Conservation (phyloP, 2,797 vertebrate genomes). For the Danio kyathit region DNA sequence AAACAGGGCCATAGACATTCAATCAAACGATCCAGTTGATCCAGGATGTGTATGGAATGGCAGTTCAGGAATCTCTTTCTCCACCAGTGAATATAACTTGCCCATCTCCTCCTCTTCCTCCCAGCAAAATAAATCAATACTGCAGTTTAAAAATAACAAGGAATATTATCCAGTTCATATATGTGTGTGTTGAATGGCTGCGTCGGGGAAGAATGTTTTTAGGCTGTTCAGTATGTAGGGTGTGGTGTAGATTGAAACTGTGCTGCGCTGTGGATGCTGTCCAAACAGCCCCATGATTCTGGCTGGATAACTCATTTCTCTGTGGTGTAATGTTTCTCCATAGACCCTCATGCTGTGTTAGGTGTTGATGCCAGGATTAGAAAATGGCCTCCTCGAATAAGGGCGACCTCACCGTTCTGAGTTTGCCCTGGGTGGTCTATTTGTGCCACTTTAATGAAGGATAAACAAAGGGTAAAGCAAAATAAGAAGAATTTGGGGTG, state of each 20-base stretch:
- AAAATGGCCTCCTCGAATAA: constrained; percentile 18
- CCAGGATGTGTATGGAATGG: constrained; percentile 43
- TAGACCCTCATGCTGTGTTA: constrained; percentile 29
- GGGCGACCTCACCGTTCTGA: neutral
- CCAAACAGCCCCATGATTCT: constrained; percentile 36
- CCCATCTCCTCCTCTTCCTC: constrained; percentile 27
- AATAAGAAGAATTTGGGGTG: no score
- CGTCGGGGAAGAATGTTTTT: constrained; percentile 49
- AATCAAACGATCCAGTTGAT: constrained; percentile 6
- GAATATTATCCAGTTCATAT: constrained; percentile 56
- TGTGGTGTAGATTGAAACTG: constrained; percentile 42
- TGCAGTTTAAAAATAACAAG: constrained; percentile 61
- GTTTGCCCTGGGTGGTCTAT: neutral
- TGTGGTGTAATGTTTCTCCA: constrained; percentile 45
- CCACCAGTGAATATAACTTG: constrained; percentile 48
- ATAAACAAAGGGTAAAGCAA: no score
- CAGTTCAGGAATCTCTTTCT: constrained; percentile 47
- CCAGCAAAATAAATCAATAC: constrained; percentile 50
- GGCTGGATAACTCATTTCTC: constrained; percentile 30
- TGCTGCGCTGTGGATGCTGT: constrained; percentile 5
- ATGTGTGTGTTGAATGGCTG: constrained; percentile 48
- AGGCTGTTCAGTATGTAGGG: constrained; percentile 40
- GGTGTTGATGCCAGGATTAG: constrained; percentile 19
- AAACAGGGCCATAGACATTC: constrained; percentile 22
- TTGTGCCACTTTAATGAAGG: neutral